Base-by-base conservation (phyloP, 2,113 vertebrate species). In the Erinaceus europaeus region DNA sequence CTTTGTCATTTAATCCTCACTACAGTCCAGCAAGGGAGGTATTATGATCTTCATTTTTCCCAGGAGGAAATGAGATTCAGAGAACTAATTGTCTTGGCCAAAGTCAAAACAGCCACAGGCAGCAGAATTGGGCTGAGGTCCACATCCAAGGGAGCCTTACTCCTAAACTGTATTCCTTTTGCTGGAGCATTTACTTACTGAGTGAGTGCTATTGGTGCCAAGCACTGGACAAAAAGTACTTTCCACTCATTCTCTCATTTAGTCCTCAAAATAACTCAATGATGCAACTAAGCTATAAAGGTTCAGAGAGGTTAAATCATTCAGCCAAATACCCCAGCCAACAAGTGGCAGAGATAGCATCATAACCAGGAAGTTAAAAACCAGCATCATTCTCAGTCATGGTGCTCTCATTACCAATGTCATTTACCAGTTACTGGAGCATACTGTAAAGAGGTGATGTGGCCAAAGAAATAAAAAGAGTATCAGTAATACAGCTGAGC, bases 1-100 rank as follows among this genome's bases (percentile, higher is more conserved):
- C 18, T 69, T 74, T 38, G 93, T 93, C 87, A 93, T 80, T 78
- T 50, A 73, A 94, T 90, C 92, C 44, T 77, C 77, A 81, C 61
- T 50, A 73, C 91, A 89, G 84, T 10, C 50, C 84, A n/a, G 38
- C 27, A 21, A 68, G 80, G 83, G 46, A 77, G 89, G 25, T 57
- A 71, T 89, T 69, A 73, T 57, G 74, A 61, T 65, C 87, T 81
- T 59, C 12, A 3, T 53, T 80, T 80, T 52, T 52, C 89, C 89
- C 86, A 14, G 48, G 64, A 78, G 92, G 84, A 94, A 92, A 72
- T 12, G 21, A 84, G 48, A 62, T 61, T 77, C 81, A 75, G 91
- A 94, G 81, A 94, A 34, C 55, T 87, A 65, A 81, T 18, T 68
- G 64, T 61, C 48, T 80, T 89, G 78, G 81, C 69, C 36, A 12